Evolutionary conservation across 1,140 invertebrate genomes (phyloP).

Genomic region (Neodiprion fabricii): DNA sequence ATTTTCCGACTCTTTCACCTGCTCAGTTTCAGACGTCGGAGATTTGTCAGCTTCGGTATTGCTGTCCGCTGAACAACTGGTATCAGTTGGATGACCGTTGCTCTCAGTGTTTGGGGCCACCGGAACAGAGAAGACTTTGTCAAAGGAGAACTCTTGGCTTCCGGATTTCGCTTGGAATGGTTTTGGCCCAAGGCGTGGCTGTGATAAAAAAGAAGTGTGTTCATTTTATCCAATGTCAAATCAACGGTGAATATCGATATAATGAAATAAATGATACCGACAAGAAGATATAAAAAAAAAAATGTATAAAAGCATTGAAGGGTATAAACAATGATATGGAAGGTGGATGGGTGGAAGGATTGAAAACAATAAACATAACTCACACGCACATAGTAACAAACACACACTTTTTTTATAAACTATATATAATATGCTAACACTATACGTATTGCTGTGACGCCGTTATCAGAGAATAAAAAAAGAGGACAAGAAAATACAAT

Average conservation of each 20-base stretch:
- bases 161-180: conserved; percentile 79
- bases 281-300: conserved; percentile 12
- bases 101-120: conserved; percentile 68
- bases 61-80: conserved; percentile 19
- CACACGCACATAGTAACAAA: not conserved
- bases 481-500: too few species aligned
- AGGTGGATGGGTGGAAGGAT: too few species aligned
- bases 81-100: conserved; percentile 39
- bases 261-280: conserved; percentile 10
- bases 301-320: conserved; percentile 21
- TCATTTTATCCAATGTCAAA: conserved; percentile 18
- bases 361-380: not conserved
- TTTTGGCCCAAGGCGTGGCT: conserved; percentile 83
- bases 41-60: conserved; percentile 48
- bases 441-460: too few species aligned
- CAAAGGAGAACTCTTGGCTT: conserved; percentile 76
- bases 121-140: conserved; percentile 81
- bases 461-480: too few species aligned
- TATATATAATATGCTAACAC: too few species aligned
- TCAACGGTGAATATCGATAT: conserved; percentile 17
- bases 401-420: too few species aligned
- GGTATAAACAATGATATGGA: not conserved
- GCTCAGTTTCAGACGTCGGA: conserved; percentile 45
- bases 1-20: conserved; percentile 58
- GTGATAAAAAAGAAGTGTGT: conserved; percentile 36